Base-by-base conservation (phyloP, 2,113 vertebrate genomes). In the Lethenteron reissneri region DNA sequence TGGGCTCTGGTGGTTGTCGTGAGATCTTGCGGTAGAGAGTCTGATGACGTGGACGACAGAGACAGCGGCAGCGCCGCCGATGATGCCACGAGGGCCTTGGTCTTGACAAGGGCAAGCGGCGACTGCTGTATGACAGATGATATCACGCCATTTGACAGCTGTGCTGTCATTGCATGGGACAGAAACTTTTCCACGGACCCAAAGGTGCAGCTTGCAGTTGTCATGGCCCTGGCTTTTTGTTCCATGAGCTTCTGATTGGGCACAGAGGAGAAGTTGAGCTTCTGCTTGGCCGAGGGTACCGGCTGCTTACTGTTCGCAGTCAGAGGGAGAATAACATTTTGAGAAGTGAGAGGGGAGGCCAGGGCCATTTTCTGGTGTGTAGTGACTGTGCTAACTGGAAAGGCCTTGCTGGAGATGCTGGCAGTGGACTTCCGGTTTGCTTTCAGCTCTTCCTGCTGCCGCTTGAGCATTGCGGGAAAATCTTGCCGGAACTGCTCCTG, bases 401-500 rank as follows among this genome's bases (percentile, higher is more conserved):
- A n/a, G 25, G 64, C 64, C n/a, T n/a, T n/a, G 8, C n/a, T 17
- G 25, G 10, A n/a, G 25, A 17, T 25, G n/a, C n/a, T 25, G 25
- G 64, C 64, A 68, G 64, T 25, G n/a, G 10, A n/a, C 64, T 68
- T 68, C 64, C 64, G 9, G 64, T 68, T 17, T 17, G 10, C 11
- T 25, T 64, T 64, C 14, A 64, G 21, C 60, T 64, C 14, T 19
- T 64, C 60, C 60, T 68, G 8, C 64, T 68, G 64, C 8, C 25
- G 64, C 64, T 68, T 68, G 25, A 68, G 64, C 8, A 68, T 25
- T 17, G n/a, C n/a, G n/a, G 64, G 64, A 68, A 68, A 68, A 68
- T 68, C 64, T 25, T 68, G n/a, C n/a, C 25, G 64, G 64, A 68
- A 68, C 64, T 68, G 64, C n/a, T 68, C 64, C 64, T 68, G 41